Conservation (phyloP, 2,113 vertebrate species). For the Muscicapa adusta region DNA sequence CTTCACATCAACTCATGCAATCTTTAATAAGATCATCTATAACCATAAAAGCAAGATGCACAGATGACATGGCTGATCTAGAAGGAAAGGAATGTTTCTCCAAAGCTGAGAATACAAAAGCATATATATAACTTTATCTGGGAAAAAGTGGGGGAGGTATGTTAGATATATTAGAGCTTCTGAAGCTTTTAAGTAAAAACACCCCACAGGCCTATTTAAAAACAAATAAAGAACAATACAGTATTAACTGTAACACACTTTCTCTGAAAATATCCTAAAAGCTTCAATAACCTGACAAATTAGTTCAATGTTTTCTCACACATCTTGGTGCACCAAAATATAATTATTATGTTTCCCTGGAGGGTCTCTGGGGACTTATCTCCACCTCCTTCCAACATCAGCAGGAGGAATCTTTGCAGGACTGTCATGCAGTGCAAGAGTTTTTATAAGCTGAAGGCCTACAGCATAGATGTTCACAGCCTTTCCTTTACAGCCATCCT, state of each 20-base stretch:
- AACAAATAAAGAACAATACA: neutral
- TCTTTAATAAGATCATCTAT: neutral
- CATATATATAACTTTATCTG: neutral
- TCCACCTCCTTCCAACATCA: neutral
- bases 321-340: neutral
- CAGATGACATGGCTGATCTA: neutral
- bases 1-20: neutral
- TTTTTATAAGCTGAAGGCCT: neutral
- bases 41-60: neutral
- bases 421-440: neutral
- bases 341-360: neutral
- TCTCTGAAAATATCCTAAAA: neutral
- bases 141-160: neutral
- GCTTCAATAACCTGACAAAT: neutral
- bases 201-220: neutral
- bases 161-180: neutral
- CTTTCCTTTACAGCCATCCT: neutral
- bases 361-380: neutral
- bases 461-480: neutral
- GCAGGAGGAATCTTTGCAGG: neutral
- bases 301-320: neutral
- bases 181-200: neutral
- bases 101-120: neutral
- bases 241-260: neutral
- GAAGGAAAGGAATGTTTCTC: conserved; percentile 4